Percentiles rank a stretch among this genome's conserved stretches.
Evolutionary conservation across 2,888 invertebrate species (phyloP).

Genomic region (Carcina quercana): DNA sequence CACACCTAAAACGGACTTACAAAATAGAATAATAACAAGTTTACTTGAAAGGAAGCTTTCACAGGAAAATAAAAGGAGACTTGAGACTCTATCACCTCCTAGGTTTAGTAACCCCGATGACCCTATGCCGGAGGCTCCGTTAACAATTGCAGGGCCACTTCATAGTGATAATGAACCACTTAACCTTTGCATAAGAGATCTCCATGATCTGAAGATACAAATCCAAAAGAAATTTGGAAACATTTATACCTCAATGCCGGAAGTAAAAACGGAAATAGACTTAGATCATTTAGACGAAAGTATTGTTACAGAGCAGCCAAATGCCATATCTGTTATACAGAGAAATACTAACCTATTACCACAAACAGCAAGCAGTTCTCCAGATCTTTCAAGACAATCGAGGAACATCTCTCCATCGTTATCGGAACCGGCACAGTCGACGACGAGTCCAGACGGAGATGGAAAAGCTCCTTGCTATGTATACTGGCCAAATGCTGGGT

Average conservation of each 20-base stretch:
- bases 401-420: conserved; percentile 46
- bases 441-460: conserved; percentile 44
- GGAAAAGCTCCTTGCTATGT: conserved; percentile 72
- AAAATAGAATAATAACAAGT: conserved; percentile 81
- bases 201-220: conserved; percentile 79
- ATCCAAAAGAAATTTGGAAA: conserved; percentile 77
- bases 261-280: conserved; percentile 76
- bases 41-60: conserved; percentile 80
- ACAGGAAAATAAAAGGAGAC: conserved; percentile 74
- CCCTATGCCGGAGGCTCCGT: conserved; percentile 50
- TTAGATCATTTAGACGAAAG: conserved; percentile 67
- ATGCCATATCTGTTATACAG: conserved; percentile 64
- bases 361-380: conserved; percentile 57
- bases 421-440: conserved; percentile 55
- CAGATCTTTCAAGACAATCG: conserved; percentile 47
- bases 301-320: conserved; percentile 51
- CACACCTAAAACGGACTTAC: conserved; percentile 76
- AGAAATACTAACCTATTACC: conserved; percentile 52
- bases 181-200: conserved; percentile 87
- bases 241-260: conserved; percentile 71
- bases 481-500: conserved; percentile 81
- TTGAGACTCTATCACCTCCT: conserved; percentile 46
- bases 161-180: conserved; percentile 80
- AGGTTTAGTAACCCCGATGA: conserved; percentile 47
- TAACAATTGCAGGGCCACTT: conserved; percentile 43